A percentile compares a stretch with the other conserved stretches of the same genome.
Conservation (phyloP, 2,797 vertebrate genomes). For the Oreonectes daqikongensis region DNA sequence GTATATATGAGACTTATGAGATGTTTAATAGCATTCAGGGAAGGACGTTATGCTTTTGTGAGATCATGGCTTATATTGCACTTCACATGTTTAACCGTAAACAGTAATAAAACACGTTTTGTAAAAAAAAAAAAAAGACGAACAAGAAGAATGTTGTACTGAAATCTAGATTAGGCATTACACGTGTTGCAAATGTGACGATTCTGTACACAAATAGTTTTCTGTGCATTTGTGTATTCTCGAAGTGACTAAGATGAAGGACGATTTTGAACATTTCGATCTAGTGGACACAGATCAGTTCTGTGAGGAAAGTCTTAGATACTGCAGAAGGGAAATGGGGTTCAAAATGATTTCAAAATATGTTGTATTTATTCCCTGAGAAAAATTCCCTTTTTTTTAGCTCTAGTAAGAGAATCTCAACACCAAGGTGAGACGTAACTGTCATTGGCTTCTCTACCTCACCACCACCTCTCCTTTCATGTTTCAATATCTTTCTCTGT, state of each 20-base stretch:
- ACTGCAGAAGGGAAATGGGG: slow-evolving; percentile 23
- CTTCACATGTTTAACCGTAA: slow-evolving; percentile 52
- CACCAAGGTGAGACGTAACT: slow-evolving; percentile 46
- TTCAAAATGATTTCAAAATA: slow-evolving; percentile 36
- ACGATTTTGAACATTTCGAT: slow-evolving; percentile 41
- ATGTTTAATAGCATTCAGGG: slow-evolving; percentile 51
- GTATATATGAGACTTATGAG: slow-evolving; percentile 6
- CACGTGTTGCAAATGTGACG: slow-evolving; percentile 64
- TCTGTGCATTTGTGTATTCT: slow-evolving; percentile 64
- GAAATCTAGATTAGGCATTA: slow-evolving; percentile 60
- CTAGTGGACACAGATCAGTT: slow-evolving; percentile 39
- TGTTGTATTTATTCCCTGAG: slow-evolving; percentile 32
- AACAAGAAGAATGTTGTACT: slow-evolving; percentile 54
- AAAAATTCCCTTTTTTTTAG: slow-evolving; percentile 8
- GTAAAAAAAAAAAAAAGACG: slow-evolving; percentile 41
- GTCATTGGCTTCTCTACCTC: slow-evolving; percentile 40
- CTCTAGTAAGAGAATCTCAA: not conserved
- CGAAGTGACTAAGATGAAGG: slow-evolving; percentile 69
- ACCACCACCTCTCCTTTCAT: slow-evolving; percentile 15
- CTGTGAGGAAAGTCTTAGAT: slow-evolving; percentile 6
- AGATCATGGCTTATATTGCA: slow-evolving; percentile 53
- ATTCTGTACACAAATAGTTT: slow-evolving; percentile 61
- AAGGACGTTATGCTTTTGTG: slow-evolving; percentile 49
- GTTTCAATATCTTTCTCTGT: slow-evolving; percentile 33
- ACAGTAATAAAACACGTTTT: slow-evolving; percentile 56